Percentiles rank a stretch among this genome's conserved stretches.
Evolutionary conservation across 2,888 invertebrate species (phyloP).

Genomic region (Lasioglossum malachurum): DNA sequence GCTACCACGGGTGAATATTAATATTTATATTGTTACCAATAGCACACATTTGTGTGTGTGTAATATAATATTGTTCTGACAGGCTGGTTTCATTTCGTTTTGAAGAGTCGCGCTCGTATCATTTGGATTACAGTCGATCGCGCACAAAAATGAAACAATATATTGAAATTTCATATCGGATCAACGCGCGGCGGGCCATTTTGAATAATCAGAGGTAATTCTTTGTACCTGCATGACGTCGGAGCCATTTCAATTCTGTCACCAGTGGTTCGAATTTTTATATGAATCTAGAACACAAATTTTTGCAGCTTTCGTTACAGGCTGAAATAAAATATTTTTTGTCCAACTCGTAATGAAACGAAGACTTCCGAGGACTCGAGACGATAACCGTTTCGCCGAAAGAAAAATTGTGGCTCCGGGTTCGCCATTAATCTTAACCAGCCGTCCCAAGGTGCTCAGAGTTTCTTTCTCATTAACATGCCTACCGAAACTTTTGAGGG

Average conservation of each 20-base stretch:
- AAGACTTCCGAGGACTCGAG: background rate
- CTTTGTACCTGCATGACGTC: background rate
- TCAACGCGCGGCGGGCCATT: background rate
- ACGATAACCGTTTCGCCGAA: background rate
- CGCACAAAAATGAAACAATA: background rate
- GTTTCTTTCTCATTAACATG: slow-evolving; percentile 36
- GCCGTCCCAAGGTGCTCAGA: background rate
- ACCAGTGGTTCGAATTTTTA: background rate
- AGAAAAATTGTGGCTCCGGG: background rate
- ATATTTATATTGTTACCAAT: background rate
- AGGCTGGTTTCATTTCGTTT: background rate
- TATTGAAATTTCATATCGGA: background rate
- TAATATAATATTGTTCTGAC: background rate
- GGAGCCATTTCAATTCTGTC: background rate
- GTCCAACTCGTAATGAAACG: background rate
- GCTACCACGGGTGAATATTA: background rate
- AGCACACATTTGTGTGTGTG: fast-evolving
- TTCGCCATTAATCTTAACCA: background rate
- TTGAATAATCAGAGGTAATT: background rate
- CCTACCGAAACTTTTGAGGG: slow-evolving; percentile 27
- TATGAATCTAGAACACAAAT: background rate
- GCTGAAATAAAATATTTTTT: no score
- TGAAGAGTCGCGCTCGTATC: background rate
- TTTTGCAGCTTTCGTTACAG: background rate
- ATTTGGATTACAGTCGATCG: background rate